Conservation (phyloP, 2,113 vertebrate species). For the Prochilodus magdalenae region DNA sequence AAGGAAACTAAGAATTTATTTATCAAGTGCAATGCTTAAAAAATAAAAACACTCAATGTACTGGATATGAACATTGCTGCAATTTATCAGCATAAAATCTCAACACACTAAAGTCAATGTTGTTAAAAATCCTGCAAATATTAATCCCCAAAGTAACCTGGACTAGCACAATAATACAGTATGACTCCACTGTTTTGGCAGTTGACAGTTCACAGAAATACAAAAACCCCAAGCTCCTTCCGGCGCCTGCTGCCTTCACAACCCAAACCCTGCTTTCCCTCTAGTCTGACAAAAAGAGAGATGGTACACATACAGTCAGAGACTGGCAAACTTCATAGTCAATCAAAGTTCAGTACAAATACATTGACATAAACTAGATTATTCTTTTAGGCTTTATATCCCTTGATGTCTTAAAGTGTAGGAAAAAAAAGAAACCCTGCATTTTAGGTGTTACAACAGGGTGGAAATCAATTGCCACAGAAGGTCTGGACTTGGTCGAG, state of each 20-base stretch:
- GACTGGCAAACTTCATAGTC: background rate
- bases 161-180: slow-evolving; percentile 46
- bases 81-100: slow-evolving; percentile 44
- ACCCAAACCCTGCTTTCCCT: slow-evolving; percentile 24
- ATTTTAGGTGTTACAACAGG: slow-evolving; percentile 31
- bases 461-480: background rate
- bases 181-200: slow-evolving; percentile 26
- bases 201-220: slow-evolving; percentile 43
- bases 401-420: slow-evolving; percentile 12
- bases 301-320: slow-evolving; percentile 5
- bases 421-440: slow-evolving; percentile 26
- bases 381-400: slow-evolving; percentile 29
- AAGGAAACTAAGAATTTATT: slow-evolving; percentile 52
- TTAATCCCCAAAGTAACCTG: slow-evolving; percentile 40
- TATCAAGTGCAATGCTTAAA: slow-evolving; percentile 52
- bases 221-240: slow-evolving; percentile 33
- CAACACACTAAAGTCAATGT: slow-evolving; percentile 41
- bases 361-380: slow-evolving; percentile 35
- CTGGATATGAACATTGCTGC: slow-evolving; percentile 44
- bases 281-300: background rate
- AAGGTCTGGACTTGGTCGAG: slow-evolving; percentile 8
- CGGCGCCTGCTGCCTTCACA: slow-evolving; percentile 1
- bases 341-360: slow-evolving; percentile 28
- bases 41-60: slow-evolving; percentile 54
- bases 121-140: slow-evolving; percentile 43